Base-by-base conservation (phyloP, 2,797 vertebrate genomes). In the Liasis olivaceus region DNA sequence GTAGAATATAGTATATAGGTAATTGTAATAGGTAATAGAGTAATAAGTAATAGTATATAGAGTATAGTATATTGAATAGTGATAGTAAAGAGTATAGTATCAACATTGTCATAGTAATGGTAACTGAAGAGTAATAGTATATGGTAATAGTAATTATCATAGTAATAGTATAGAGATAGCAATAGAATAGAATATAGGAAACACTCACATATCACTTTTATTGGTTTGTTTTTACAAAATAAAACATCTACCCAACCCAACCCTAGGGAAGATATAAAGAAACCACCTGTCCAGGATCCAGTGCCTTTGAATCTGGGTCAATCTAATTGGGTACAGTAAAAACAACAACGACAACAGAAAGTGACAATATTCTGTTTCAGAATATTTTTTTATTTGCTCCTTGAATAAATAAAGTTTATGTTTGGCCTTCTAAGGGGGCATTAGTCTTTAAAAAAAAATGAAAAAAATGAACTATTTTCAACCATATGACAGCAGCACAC, bases 381-480 rank as follows among this genome's bases (percentile, higher is more conserved):
- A 36, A 90, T 92, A 17, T 87, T 90, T 92, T 64, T 92, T 47
- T 8, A 85, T 95, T 95, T 93, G 85, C 63, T 95, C n/a, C 1
- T 77, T 90, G 63, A 51, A 85, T 85, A 47, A 90, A 84, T 42
- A n/a, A 2, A 2, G 0, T 60, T 93, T 92, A 36, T 64, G 31
- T 94, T 87, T 94, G 77, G 86, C 64, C 92, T 92, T 63, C 5
- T 2, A 88, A 94, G 85, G 13, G 0, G 51, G 42, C 17, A 63
- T 88, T 86, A 86, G 54, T 3, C 26, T 91, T 58, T 63, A 9
- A 69, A 36, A 36, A 54, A 20, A 42, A 26, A 47, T 1, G 2
- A 36, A 36, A 54, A 20, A 42, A 26, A 47, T 1, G 2, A 9
- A n/a, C 77, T 77, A 47, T 60, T 72, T 72, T 59, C 31, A n/a